These are phyloP conservation scores for Drosophila prosaltans DNA, from an alignment of 1,140 invertebrate genomes.

Conservation along the genomic window DNA sequence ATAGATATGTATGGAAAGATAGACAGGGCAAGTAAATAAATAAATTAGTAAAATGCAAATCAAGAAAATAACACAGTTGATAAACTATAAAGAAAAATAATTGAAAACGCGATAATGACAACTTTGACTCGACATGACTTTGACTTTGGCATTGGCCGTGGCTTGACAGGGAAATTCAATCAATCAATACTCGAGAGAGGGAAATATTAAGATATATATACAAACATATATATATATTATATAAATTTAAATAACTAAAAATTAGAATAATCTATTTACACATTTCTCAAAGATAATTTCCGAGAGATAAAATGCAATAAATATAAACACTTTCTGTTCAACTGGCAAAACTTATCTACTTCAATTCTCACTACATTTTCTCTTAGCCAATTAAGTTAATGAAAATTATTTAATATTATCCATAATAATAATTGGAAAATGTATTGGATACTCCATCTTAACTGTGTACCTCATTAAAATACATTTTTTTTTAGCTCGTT, in stretches of 20 bases:
- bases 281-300: background rate
- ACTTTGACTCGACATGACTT: slow-evolving; percentile 42
- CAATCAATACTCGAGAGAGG: slow-evolving; percentile 19
- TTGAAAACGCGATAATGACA: slow-evolving; percentile 55
- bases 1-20: slow-evolving; percentile 44
- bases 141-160: slow-evolving; percentile 56
- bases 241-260: no score
- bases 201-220: no score
- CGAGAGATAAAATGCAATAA: no score
- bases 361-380: background rate
- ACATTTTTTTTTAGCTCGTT: slow-evolving; percentile 30
- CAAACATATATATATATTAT: no score
- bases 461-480: slow-evolving; percentile 26
- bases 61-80: background rate
- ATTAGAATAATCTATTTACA: background rate
- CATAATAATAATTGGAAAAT: background rate
- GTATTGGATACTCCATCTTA: slow-evolving; percentile 12
- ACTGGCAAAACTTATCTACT: no score
- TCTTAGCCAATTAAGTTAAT: background rate
- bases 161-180: slow-evolving; percentile 67
- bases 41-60: slow-evolving; percentile 55
- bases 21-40: slow-evolving; percentile 59
- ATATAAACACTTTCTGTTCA: no score
- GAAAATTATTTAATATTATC: background rate
- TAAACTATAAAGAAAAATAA: slow-evolving; percentile 3